phyloP scores from a whole-genome alignment of 2,113 vertebrate genomes.

The Eurypyga helias region DNA sequence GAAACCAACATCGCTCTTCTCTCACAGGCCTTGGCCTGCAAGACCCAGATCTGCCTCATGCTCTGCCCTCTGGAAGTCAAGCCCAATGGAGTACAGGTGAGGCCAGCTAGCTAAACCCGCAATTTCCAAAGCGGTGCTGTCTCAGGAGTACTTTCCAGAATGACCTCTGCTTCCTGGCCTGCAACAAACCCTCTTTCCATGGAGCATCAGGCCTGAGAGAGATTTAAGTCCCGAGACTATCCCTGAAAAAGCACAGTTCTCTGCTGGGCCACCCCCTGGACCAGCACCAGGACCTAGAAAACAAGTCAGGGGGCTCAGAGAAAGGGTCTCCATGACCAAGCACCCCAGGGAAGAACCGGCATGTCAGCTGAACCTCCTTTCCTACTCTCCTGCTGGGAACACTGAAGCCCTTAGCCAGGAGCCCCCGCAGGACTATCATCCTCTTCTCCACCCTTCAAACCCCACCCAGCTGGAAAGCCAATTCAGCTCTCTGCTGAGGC shows the following conservation, averaged over 20 bases:
- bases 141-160: not conserved
- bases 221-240: not conserved
- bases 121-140: accelerated
- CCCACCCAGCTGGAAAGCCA: not conserved
- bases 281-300: not conserved
- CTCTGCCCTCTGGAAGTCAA: not conserved
- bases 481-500: not conserved
- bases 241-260: not conserved
- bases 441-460: not conserved
- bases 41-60: not conserved
- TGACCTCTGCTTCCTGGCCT: not conserved
- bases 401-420: not conserved
- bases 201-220: not conserved
- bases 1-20: not conserved
- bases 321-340: not conserved
- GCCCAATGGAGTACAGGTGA: not conserved
- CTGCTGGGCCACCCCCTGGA: not conserved
- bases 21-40: not conserved
- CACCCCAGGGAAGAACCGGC: not conserved
- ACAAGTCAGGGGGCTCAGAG: not conserved
- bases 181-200: not conserved
- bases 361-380: not conserved
- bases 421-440: not conserved
- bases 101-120: not conserved
- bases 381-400: not conserved